Conservation (phyloP, 2,113 vertebrate genomes). For the Indicator maculatus region DNA sequence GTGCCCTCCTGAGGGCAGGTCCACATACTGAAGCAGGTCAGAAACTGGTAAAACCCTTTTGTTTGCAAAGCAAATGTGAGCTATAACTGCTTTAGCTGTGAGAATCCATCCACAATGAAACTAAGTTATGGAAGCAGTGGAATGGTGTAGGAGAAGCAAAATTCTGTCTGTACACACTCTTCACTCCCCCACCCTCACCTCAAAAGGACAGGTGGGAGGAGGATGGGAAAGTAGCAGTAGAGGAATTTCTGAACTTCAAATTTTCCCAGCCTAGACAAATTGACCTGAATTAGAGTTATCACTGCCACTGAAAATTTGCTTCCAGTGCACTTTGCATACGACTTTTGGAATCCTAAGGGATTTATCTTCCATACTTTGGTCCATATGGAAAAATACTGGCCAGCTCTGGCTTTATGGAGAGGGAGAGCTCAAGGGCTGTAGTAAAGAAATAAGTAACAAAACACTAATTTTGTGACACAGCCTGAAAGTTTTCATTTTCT, state of each 20-base stretch:
- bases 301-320: background rate
- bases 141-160: background rate
- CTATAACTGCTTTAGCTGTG: background rate
- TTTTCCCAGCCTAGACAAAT: background rate
- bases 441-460: background rate
- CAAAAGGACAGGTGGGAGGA: accelerated
- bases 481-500: background rate
- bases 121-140: background rate
- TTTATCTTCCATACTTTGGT: background rate
- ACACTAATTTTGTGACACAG: background rate
- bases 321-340: background rate
- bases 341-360: background rate
- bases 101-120: background rate
- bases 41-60: background rate
- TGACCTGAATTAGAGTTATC: background rate
- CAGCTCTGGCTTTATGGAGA: background rate
- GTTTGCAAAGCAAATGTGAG: background rate
- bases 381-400: background rate
- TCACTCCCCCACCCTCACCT: accelerated
- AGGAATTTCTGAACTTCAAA: background rate
- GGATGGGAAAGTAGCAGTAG: background rate
- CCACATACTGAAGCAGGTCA: background rate
- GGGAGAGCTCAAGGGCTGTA: background rate
- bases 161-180: background rate
- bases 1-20: background rate